Percentiles rank a stretch among this genome's conserved stretches.
Conservation (phyloP, 2,797 vertebrate genomes). For the Micrastur ruficollis region DNA sequence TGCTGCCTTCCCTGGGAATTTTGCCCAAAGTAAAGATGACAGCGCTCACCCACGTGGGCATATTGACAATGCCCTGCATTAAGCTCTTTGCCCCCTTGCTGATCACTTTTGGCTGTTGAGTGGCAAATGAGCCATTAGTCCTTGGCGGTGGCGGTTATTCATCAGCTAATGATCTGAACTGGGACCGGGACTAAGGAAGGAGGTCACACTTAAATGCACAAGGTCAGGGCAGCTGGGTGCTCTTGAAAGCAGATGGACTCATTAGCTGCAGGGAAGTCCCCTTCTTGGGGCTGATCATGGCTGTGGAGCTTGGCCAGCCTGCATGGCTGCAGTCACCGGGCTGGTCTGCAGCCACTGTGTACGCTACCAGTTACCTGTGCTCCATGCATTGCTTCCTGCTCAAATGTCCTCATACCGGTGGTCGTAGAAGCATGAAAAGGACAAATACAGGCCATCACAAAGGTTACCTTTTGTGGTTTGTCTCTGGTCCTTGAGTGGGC, state of each 20-base stretch:
- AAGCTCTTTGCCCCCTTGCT: neutral
- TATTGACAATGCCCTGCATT: neutral
- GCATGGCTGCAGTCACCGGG: neutral
- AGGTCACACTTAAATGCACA: neutral
- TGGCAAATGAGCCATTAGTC: slow-evolving; percentile 39
- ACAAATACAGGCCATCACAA: neutral
- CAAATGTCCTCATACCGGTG: neutral
- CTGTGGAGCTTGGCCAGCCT: neutral
- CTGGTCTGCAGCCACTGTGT: neutral
- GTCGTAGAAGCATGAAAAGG: neutral
- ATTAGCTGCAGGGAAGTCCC: neutral
- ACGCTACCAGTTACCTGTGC: neutral
- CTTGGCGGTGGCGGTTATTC: neutral
- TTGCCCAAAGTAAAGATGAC: neutral
- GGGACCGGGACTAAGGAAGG: neutral
- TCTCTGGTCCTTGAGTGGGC: neutral
- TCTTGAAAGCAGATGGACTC: neutral
- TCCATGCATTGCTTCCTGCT: neutral
- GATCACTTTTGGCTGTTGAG: neutral
- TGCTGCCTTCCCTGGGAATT: neutral
- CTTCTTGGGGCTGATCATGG: neutral
- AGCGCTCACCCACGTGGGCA: neutral
- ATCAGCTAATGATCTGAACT: slow-evolving; percentile 46
- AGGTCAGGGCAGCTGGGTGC: slow-evolving; percentile 25
- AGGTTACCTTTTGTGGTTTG: neutral